Evolutionary conservation across 2,888 invertebrate species (phyloP), one percentile per base, ranked within the genome.

Genomic region (Cephus sareptanus): DNA sequence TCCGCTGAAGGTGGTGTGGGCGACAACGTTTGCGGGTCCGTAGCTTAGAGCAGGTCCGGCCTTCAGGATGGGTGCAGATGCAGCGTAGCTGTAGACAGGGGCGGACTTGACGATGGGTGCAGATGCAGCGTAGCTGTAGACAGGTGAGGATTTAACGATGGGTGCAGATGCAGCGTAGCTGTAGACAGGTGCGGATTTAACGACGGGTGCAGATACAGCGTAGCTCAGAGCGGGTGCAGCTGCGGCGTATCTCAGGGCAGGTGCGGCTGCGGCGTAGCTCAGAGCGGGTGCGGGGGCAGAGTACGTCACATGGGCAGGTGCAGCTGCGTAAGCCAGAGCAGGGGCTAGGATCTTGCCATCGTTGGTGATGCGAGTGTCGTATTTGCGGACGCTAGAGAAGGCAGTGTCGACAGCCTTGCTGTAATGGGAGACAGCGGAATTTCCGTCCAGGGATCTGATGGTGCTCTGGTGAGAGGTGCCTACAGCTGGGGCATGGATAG

Each of bases 331-430:
- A 56, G 82, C 79, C 75, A 83, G 77, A 74, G 87, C 84, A 74
- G 85, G 84, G 35, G 86, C 93, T 77, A 93, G 88, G 75, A 90
- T 86, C 81, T 88, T 87, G 83, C 92, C 93, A 85, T 94, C 94
- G 86, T 94, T 94, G 90, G 93, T 93, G 89, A 93, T 91, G 82
- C 94, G 93, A 75, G 93, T 93, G 81, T 94, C 93, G 89, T 92
- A 92, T 90, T 94, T 94, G 88, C 93, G 93, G 56, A 94, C 93
- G 87, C 93, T 94, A 82, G 94, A 94, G 92, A 93, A 94, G 77
- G 94, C 93, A 76, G 93, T 93, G 86, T 94, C 93, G 40, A 94
- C 93, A 77, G 93, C 93, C 90, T 94, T 94, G 85, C 93, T 92
- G 92, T 93, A 92, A 87, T 92, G 92, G 77, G 94, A 94, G 6